Evolutionary conservation across 92 coral and sea anemone genomes (phyloP), one percentile per base, ranked within the genome.

Genomic region (Pocillopora grandis): DNA sequence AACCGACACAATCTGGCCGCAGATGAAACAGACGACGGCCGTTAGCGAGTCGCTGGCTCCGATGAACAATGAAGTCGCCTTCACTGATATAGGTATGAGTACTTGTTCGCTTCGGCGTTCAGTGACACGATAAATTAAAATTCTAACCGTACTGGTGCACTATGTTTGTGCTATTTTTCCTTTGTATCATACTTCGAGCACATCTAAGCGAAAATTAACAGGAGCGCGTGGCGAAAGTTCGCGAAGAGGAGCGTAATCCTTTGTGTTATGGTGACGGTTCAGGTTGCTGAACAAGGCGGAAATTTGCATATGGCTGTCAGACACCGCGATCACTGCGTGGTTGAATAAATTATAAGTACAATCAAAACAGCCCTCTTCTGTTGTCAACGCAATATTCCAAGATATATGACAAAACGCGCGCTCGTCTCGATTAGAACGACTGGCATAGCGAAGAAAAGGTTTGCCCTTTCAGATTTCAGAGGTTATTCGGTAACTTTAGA

Each of bases 281-380:
- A 11, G 52, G 66, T 59, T 57, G 78, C 58, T 69, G 56, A 18
- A 16, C 58, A 55, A 55, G 65, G 52, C 52, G 52, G 74, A 64
- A 83, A 83, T 83, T 83, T 83, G 86, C 86, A 83, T 83, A 16
- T 21, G 65, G 79, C 72, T 83, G 86, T 83, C 86, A 83, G 86
- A 27, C 72, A 20, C 52, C 20, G 3, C 55, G 62, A 31, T 74
- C 64, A 62, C 21, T 56, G 62, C 56, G 42, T 62, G 86, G 27
- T 63, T 83, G 86, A 83, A 83, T 83, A 60, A 75, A 62, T 83
- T 23, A 80, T 55, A 66, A 78, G 72, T 14, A 37, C 16, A 42
- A 71, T 71, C 69, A 71, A 58, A 81, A 81, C 58, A 58, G 37
- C 60, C 3, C 59, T 19, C 66, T 52, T 56, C 17, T 52, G 83